A percentile compares a stretch with the other conserved stretches of the same genome.
phyloP scores from a whole-genome alignment of 2,797 vertebrate genomes.

The Clarias pachynema region DNA sequence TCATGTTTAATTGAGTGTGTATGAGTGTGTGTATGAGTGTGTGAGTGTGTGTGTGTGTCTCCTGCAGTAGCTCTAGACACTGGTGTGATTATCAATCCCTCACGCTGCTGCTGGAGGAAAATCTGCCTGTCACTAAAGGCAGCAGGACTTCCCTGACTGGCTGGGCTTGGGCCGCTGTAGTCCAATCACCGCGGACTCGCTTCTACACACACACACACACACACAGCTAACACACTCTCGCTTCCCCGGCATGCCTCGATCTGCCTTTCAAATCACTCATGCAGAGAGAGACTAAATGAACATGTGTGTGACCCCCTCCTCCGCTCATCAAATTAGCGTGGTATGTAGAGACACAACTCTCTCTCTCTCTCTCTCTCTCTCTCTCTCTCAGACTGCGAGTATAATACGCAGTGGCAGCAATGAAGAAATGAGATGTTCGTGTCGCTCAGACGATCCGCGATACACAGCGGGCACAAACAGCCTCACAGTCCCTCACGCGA shows the following conservation, averaged over 20 bases:
- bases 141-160: conserved; percentile 70
- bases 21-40: background rate
- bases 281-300: conserved; percentile 10
- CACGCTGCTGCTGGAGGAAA: conserved; percentile 52
- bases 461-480: background rate
- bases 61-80: conserved; percentile 28
- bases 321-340: conserved; percentile 50
- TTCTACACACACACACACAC: conserved; percentile 20
- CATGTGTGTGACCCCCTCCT: conserved; percentile 19
- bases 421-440: conserved; percentile 55
- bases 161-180: conserved; percentile 59
- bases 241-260: conserved; percentile 60
- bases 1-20: background rate
- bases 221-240: conserved; percentile 30
- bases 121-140: conserved; percentile 75
- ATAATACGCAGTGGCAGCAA: conserved; percentile 21
- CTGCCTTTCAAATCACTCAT: conserved; percentile 67
- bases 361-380: conserved; percentile 10
- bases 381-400: background rate
- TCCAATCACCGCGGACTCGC: conserved; percentile 68
- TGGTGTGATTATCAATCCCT: conserved; percentile 43
- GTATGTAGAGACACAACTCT: conserved; percentile 14
- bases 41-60: conserved; percentile 11
- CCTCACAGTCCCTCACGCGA: conserved; percentile 9
- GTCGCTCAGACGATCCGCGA: conserved; percentile 34